Evolutionary conservation across 1,140 invertebrate species (phyloP), one percentile per base, ranked within the genome.

Genomic region (Druon quercuslanigerum): DNA sequence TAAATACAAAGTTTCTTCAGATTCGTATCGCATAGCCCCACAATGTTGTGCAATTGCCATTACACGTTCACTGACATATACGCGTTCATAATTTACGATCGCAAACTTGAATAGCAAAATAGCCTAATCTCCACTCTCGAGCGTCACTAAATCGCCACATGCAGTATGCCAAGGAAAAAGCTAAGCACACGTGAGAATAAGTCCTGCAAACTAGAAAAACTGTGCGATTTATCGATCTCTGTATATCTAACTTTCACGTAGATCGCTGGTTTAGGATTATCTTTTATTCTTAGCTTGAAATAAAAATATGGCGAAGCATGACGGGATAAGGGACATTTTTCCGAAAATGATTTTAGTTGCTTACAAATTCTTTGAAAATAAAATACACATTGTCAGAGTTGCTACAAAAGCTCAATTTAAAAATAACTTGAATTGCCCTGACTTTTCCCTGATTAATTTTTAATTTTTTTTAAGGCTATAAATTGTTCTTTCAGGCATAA

Each of bases 1-100:
- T 66, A 66, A 66, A 66, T 66, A 66, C 60, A 66, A 40, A 66
- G 60, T 66, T 66, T 66, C 60, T 66, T 66, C 1, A 66, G 33
- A 66, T 66, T 66, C 33, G 60, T 66, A 66, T 66, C 60, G 60
- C 8, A 13, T 20, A 40, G 17, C 54, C 54, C 20, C 33, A 33
- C 13, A 3, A 66, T 60, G 57, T 66, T 66, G 60, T 66, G 60
- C 60, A 66, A 66, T 66, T 66, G 33, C 33, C 33, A 66, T 66
- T 66, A 66, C 60, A 66, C 40, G 60, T n/a, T 66, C 60, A 25
- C 25, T 66, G 60, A 66, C 33, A 66, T 66, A 66, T 46, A n/a
- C 33, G 60, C 20, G 57, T 60, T 60, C 19, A 60, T 66, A 66
- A 66, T 66, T 66, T 66, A 66, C 60, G 60, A 66, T 66, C 25